Evolutionary conservation across 2,888 invertebrate genomes (phyloP), one percentile per base, ranked within the genome.

Genomic region (Aspidapion aeneum): DNA sequence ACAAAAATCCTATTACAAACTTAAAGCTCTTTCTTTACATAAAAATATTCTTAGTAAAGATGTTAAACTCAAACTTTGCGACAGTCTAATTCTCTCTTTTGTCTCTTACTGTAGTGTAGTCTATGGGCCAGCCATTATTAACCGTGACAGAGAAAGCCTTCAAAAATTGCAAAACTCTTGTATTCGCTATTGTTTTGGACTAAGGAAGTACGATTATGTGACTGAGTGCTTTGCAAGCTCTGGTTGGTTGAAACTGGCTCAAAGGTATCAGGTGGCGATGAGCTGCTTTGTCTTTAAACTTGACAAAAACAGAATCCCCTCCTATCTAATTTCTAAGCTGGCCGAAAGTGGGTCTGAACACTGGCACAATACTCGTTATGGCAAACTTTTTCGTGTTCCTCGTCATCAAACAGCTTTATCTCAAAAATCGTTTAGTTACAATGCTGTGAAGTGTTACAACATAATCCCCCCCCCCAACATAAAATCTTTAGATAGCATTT

Each of bases 121-220:
- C 5, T 58, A 19, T 58, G 48, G 58, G 58, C 18, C 58, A 2
- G 60, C 55, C 17, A 19, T 55, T 5, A 19, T 7, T 16, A 52
- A 18, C n/a, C 2, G 51, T 3, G 51, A 58, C 7, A 19, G 21
- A 51, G 5, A 49, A 5, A 58, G n/a, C 9, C 55, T 55, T 3
- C 55, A 60, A 55, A 17, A 21, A 54, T 20, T 60, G n/a, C 60
- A 60, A 21, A 60, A 60, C 50, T 17, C 19, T 2, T 59, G 59
- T 12, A 16, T 51, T 16, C 51, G 20, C 16, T 59, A 64, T 19
- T 57, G 57, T 12, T 57, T 7, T 35, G 35, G 35, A n/a, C n/a
- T n/a, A n/a, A n/a, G n/a, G n/a, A n/a, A n/a, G n/a, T 35, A 7
- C 12, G 35, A 35, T 35, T 12, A 35, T 35, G 3, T 35, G 12